These are phyloP conservation scores for Hippolais icterina DNA, from an alignment of 2,113 vertebrate species.

Conservation along the genomic window DNA sequence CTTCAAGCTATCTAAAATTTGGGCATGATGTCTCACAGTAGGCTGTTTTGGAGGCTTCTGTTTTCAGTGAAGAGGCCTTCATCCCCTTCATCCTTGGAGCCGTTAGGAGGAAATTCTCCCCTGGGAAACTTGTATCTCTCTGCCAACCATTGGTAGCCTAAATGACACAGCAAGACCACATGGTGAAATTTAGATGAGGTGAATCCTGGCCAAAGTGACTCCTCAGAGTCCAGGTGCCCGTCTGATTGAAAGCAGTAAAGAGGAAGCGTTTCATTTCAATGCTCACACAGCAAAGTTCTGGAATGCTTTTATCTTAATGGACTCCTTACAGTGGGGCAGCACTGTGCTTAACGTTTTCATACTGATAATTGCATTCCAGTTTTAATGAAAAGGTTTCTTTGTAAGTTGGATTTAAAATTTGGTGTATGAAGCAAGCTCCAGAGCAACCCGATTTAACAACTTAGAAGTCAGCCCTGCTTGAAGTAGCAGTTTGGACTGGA, in stretches of 20 bases:
- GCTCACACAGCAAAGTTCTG: neutral
- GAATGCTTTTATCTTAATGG: neutral
- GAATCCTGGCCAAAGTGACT: neutral
- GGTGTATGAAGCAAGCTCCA: neutral
- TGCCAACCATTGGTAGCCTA: neutral
- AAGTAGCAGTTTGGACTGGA: conserved; percentile 13
- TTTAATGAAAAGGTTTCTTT: conserved; percentile 29
- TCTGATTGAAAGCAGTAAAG: neutral
- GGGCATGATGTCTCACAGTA: neutral
- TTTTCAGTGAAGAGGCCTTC: neutral
- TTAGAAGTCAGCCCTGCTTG: neutral
- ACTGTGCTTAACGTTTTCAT: neutral
- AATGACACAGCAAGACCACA: neutral
- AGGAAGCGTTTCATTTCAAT: neutral
- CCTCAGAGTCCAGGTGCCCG: neutral
- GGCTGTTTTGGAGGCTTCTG: neutral
- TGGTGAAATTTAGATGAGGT: neutral
- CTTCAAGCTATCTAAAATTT: neutral
- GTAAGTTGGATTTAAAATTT: neutral
- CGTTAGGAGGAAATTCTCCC: neutral
- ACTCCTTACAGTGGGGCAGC: neutral
- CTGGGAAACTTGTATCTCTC: neutral
- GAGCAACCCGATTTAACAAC: neutral
- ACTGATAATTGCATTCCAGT: neutral
- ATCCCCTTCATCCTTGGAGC: neutral